phyloP scores from a whole-genome alignment of 2,797 vertebrate genomes.

The Centropyge bicolor region DNA sequence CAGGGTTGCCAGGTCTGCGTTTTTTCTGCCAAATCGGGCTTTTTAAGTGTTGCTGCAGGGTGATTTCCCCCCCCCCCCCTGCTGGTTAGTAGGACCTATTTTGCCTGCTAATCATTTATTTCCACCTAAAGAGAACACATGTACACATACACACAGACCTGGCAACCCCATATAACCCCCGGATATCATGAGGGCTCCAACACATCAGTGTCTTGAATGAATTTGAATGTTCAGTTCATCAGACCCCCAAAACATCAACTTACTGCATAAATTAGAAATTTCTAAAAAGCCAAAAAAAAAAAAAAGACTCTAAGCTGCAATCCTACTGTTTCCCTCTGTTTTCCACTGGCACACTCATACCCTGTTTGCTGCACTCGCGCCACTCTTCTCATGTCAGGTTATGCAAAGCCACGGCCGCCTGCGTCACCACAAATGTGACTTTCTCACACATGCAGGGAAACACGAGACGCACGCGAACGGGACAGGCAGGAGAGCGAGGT shows the following conservation, averaged over 20 bases:
- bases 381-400: not conserved
- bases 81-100: too few relatives aligned
- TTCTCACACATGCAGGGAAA: slow-evolving; percentile 32
- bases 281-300: not conserved
- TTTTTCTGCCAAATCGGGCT: too few relatives aligned
- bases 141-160: too few relatives aligned
- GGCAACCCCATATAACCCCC: too few relatives aligned
- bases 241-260: not conserved
- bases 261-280: not conserved
- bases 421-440: slow-evolving; percentile 49
- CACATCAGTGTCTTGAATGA: not conserved
- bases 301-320: not conserved
- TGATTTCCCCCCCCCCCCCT: too few relatives aligned
- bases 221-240: not conserved
- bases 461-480: not conserved
- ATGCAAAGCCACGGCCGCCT: not conserved
- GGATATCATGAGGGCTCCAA: too few relatives aligned
- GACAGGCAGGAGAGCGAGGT: not conserved
- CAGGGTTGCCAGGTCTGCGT: too few relatives aligned
- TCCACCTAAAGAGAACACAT: too few relatives aligned
- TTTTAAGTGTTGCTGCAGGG: too few relatives aligned
- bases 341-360: not conserved
- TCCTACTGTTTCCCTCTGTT: not conserved
- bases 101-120: too few relatives aligned
- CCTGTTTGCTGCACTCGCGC: not conserved